Evolutionary conservation across 2,113 vertebrate genomes (phyloP).

Genomic region (Eonycteris spelaea): DNA sequence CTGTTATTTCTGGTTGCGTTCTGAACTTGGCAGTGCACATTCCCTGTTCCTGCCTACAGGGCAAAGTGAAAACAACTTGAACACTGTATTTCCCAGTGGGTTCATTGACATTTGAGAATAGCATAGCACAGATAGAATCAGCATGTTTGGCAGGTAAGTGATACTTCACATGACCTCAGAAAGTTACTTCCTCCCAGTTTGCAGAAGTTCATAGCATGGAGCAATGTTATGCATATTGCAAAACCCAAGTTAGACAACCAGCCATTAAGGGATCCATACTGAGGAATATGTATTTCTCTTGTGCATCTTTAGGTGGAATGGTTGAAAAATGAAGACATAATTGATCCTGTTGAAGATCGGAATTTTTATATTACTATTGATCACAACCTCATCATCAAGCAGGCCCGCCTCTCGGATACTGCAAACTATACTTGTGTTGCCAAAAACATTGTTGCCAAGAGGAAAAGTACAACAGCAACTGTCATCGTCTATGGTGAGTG

Average conservation of each 20-base stretch:
- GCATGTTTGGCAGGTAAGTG: slow-evolving; percentile 61
- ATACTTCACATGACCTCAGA: slow-evolving; percentile 41
- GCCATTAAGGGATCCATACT: fast-evolving
- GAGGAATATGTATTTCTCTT: background rate
- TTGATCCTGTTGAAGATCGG: slow-evolving; percentile 93
- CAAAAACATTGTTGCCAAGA: slow-evolving; percentile 96
- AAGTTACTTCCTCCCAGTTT: background rate
- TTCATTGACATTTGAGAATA: slow-evolving; percentile 53
- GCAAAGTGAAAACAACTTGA: slow-evolving; percentile 20
- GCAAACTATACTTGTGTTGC: slow-evolving; percentile 97
- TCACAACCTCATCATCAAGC: slow-evolving; percentile 97
- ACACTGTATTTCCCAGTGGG: slow-evolving; percentile 21
- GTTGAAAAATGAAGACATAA: slow-evolving; percentile 95
- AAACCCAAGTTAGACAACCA: background rate
- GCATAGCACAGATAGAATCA: slow-evolving; percentile 30
- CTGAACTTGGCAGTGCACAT: slow-evolving; percentile 34
- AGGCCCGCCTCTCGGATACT: slow-evolving; percentile 95
- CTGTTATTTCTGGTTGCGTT: slow-evolving; percentile 68
- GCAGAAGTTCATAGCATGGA: background rate
- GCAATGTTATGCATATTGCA: background rate
- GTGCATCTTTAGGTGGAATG: slow-evolving; percentile 90
- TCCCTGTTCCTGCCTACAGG: slow-evolving; percentile 48
- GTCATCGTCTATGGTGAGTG: slow-evolving; percentile 95
- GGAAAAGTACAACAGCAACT: slow-evolving; percentile 93
- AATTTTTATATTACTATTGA: slow-evolving; percentile 98